phyloP scores from a whole-genome alignment of 2,888 invertebrate genomes.

The Tetrapedia diversipes region DNA sequence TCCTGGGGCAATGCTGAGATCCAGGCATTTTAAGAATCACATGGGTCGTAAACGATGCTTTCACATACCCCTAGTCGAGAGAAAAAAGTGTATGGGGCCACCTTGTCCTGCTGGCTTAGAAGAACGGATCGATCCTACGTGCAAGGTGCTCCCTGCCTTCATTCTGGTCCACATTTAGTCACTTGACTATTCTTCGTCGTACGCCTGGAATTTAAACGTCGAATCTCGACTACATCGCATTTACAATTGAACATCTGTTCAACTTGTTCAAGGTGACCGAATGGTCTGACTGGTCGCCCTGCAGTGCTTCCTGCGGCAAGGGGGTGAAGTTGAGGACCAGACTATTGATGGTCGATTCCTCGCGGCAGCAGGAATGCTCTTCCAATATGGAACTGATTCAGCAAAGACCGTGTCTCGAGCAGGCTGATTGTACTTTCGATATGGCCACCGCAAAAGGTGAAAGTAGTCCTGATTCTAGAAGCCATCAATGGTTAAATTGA shows the following conservation, averaged over 20 bases:
- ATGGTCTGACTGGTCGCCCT: constrained; percentile 97
- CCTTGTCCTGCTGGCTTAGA: constrained; percentile 86
- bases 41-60: constrained; percentile 92
- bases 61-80: constrained; percentile 90
- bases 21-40: constrained; percentile 87
- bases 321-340: constrained; percentile 91
- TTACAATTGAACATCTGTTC: too few relatives aligned
- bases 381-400: constrained; percentile 89
- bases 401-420: constrained; percentile 88
- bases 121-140: constrained; percentile 86
- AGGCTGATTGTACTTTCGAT: constrained; percentile 88
- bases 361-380: constrained; percentile 87
- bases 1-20: constrained; percentile 89
- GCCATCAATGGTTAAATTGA: too few relatives aligned
- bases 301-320: constrained; percentile 93
- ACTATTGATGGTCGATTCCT: constrained; percentile 87
- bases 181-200: background rate
- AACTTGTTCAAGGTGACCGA: constrained; percentile 87
- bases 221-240: background rate
- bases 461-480: too few relatives aligned
- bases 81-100: constrained; percentile 91
- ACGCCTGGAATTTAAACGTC: background rate
- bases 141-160: constrained; percentile 77
- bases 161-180: background rate
- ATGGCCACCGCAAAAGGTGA: constrained; percentile 90